Conservation (phyloP, 2,113 vertebrate species). For the Ornithorhynchus anatinus region DNA sequence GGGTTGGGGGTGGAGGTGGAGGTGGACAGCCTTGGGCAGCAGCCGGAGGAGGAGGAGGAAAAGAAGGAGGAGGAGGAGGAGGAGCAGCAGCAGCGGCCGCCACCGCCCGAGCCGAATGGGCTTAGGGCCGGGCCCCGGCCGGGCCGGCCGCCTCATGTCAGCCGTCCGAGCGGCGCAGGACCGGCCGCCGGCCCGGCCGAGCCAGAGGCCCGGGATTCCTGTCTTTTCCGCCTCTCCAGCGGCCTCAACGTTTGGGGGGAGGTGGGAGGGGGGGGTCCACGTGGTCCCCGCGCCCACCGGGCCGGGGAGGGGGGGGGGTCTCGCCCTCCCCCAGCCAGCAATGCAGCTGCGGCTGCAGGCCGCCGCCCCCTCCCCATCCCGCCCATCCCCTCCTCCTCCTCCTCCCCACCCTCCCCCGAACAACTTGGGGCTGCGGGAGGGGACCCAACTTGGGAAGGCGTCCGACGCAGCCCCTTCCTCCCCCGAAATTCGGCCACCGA, state of each 20-base stretch:
- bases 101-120: conserved; percentile 51
- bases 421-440: too few species aligned
- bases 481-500: not conserved
- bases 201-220: conserved; percentile 58
- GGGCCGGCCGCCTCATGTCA: too few species aligned
- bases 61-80: conserved; percentile 32
- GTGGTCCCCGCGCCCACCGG: too few species aligned
- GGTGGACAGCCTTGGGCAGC: too few species aligned
- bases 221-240: conserved; percentile 39
- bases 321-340: too few species aligned
- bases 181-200: conserved; percentile 56
- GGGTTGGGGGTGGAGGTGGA: too few species aligned
- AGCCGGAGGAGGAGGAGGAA: conserved; percentile 42
- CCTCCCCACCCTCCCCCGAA: not conserved
- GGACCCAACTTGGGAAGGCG: too few species aligned
- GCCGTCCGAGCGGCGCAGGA: conserved; percentile 51
- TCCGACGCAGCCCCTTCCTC: not conserved
- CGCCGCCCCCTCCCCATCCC: too few species aligned
- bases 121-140: conserved; percentile 53
- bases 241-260: conserved; percentile 50
- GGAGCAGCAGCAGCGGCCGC: conserved; percentile 43
- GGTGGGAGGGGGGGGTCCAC: too few species aligned
- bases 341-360: too few species aligned
- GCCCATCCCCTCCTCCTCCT: not conserved
- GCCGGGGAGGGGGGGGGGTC: too few species aligned